These are phyloP conservation scores for Napeogenes inachia DNA, from an alignment of 2,888 invertebrate genomes.

Conservation along the genomic window DNA sequence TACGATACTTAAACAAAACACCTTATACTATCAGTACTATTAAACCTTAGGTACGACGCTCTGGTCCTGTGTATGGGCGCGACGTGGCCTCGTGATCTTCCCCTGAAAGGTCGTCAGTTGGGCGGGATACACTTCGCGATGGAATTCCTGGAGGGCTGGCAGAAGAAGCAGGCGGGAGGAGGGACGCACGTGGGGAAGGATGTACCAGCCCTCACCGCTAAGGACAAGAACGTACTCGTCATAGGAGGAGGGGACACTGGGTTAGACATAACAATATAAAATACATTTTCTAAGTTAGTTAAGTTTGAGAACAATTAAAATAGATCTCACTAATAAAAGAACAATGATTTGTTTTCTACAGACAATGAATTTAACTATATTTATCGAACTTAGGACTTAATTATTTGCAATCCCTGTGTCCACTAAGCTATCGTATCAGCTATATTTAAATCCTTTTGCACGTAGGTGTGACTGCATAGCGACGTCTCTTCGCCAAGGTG, in stretches of 20 bases:
- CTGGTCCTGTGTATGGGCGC: constrained; percentile 94
- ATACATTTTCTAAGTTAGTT: not conserved
- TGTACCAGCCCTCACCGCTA: constrained; percentile 81
- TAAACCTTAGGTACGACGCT: constrained; percentile 83
- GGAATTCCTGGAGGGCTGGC: constrained; percentile 97
- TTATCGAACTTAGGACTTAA: too few species aligned
- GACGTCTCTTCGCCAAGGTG: constrained; percentile 95
- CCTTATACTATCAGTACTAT: not conserved
- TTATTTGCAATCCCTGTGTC: too few species aligned
- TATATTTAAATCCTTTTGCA: too few species aligned
- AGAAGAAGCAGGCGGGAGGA: constrained; percentile 91
- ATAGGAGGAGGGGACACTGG: constrained; percentile 94
- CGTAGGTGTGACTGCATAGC: constrained; percentile 96
- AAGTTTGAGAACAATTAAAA: too few species aligned
- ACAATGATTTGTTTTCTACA: too few species aligned
- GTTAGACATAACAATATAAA: constrained; percentile 37
- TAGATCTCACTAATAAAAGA: too few species aligned
- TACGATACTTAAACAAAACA: not conserved
- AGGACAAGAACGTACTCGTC: constrained; percentile 95
- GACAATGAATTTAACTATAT: too few species aligned
- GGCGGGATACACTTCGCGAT: constrained; percentile 98
- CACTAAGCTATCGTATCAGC: too few species aligned
- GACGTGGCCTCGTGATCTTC: constrained; percentile 96
- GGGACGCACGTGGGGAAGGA: constrained; percentile 28
- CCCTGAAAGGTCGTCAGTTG: constrained; percentile 89